A percentile compares a stretch with the other conserved stretches of the same genome.
phyloP scores from a whole-genome alignment of 2,113 vertebrate genomes.

The Cynocephalus volans region DNA sequence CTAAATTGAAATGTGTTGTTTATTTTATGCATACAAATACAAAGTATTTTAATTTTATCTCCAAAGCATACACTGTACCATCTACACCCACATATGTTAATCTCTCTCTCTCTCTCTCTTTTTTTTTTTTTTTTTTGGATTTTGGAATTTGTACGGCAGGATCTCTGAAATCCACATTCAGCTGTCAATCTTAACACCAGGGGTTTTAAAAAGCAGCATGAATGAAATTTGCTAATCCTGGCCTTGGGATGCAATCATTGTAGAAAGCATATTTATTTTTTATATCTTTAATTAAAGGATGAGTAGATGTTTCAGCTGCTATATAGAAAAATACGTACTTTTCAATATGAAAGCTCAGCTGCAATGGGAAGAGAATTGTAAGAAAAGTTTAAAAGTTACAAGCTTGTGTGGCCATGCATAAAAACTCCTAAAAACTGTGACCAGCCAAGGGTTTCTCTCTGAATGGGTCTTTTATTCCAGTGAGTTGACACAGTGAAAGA shows the following conservation, averaged over 20 bases:
- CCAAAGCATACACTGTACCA: not conserved
- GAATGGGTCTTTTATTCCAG: slow-evolving; percentile 79
- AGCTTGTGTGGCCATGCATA: slow-evolving; percentile 72
- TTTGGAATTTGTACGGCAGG: not conserved
- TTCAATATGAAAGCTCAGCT: slow-evolving; percentile 51
- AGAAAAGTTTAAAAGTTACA: slow-evolving; percentile 72
- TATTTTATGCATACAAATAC: not conserved
- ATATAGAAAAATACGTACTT: slow-evolving; percentile 62
- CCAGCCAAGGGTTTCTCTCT: slow-evolving; percentile 63
- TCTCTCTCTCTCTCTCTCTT: not conserved
- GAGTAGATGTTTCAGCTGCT: slow-evolving; percentile 56
- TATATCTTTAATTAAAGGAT: slow-evolving; percentile 59
- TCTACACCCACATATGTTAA: not conserved
- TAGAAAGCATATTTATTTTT: slow-evolving; percentile 42
- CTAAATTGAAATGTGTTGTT: slow-evolving; percentile 35
- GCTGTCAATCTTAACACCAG: slow-evolving; percentile 60
- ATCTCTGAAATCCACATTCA: not conserved
- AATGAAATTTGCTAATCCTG: slow-evolving; percentile 44
- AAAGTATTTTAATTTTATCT: slow-evolving; percentile 46
- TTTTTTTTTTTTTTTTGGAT: too few species aligned
- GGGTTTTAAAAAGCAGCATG: not conserved
- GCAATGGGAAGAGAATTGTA: slow-evolving; percentile 49
- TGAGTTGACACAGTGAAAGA: slow-evolving; percentile 75
- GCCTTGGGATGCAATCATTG: slow-evolving; percentile 6
- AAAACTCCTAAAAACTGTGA: slow-evolving; percentile 70